phyloP scores from a whole-genome alignment of 1,140 invertebrate species.

The Eupristina koningsbergeri region DNA sequence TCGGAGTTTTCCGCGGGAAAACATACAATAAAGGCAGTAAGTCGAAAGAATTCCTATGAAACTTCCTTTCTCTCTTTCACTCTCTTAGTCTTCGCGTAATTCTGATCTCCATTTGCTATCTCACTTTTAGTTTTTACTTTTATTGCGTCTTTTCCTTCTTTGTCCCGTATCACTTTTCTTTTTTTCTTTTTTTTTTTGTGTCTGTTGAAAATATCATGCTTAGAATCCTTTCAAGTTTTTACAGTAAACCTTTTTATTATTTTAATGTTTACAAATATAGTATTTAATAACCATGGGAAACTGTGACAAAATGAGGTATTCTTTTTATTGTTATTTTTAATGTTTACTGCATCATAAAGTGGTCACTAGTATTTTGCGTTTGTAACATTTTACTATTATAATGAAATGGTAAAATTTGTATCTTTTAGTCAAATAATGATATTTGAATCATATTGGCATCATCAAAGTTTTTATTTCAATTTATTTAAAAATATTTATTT shows the following conservation, averaged over 20 bases:
- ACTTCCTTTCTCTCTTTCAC: conserved; percentile 49
- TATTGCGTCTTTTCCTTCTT: background rate
- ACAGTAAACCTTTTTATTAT: background rate
- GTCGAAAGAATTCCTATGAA: conserved; percentile 64
- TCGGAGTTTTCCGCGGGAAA: conserved; percentile 47
- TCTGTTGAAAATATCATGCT: background rate
- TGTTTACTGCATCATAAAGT: background rate
- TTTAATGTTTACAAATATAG: background rate
- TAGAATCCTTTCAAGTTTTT: background rate
- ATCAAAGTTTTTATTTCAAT: background rate
- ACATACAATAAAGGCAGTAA: conserved; percentile 65
- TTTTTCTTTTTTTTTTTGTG: background rate
- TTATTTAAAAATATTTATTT: too few species aligned
- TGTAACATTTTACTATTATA: background rate
- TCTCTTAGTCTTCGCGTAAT: conserved; percentile 20
- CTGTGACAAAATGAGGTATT: background rate
- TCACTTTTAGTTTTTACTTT: conserved; percentile 33
- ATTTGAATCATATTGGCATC: background rate
- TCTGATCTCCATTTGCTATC: conserved; percentile 42
- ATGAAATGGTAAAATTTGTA: background rate
- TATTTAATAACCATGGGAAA: background rate
- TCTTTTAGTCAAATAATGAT: too few species aligned
- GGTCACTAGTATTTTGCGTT: background rate
- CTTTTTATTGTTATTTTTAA: background rate
- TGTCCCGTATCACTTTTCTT: background rate